Conservation (phyloP, 2,113 vertebrate species). For the Mus spicilegus region DNA sequence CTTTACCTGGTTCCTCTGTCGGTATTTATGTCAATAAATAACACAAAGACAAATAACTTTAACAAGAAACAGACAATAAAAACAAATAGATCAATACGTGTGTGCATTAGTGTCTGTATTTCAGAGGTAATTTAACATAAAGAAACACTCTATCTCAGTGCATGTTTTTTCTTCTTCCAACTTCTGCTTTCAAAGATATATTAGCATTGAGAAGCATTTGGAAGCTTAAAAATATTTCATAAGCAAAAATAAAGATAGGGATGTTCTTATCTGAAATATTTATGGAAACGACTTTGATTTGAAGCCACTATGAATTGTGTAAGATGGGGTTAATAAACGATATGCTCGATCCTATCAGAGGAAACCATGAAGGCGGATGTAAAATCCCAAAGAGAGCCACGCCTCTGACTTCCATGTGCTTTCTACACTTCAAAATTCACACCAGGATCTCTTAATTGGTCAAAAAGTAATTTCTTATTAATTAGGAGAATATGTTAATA, state of each 20-base stretch:
- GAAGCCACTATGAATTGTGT: not conserved
- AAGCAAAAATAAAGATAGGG: constrained; percentile 70
- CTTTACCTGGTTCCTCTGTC: constrained; percentile 61
- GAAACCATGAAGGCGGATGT: not conserved
- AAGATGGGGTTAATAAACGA: constrained; percentile 24
- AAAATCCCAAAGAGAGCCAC: not conserved
- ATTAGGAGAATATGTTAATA: constrained; percentile 26
- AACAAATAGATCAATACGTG: constrained; percentile 79
- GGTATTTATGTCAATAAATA: constrained; percentile 81
- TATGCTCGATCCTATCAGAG: not conserved
- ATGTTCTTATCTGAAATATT: constrained; percentile 24
- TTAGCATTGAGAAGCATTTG: not conserved
- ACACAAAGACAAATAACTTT: constrained; percentile 76
- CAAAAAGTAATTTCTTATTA: not conserved
- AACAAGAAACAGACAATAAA: constrained; percentile 79
- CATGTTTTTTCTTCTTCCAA: constrained; percentile 43
- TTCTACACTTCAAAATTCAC: not conserved
- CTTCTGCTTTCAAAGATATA: constrained; percentile 65
- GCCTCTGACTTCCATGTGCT: constrained; percentile 2
- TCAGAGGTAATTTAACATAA: constrained; percentile 72
- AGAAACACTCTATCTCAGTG: constrained; percentile 60
- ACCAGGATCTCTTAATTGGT: not conserved
- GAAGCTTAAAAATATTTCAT: constrained; percentile 43
- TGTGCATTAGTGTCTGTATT: constrained; percentile 71
- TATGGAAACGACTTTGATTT: not conserved